Evolutionary conservation across 2,888 invertebrate genomes (phyloP), one percentile per base, ranked within the genome.

Genomic region (Corythucha ciliata): DNA sequence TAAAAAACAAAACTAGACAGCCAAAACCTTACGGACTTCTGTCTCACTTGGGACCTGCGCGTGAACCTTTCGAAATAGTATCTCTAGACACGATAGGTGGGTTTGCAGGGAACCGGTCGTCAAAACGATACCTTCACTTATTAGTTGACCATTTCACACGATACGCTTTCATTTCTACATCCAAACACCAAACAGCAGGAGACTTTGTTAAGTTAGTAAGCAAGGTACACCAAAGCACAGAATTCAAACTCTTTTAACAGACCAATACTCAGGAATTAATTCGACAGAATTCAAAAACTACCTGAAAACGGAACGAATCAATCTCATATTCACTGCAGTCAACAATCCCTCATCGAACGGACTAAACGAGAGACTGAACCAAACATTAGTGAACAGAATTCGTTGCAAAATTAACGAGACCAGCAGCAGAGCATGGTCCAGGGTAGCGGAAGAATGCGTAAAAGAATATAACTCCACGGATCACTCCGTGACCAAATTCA

Each of bases 21-120:
- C 52, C 57, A 34, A 21, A 48, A 7, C 58, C 58, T 51, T 49
- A 58, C 46, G 63, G 59, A 4, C 39, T 58, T 10, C 44, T 63
- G 52, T 62, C 62, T 7, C 59, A 63, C 16, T 33, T 63, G 18
- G 63, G 63, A 7, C 63, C 63, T 7, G 62, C 64, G 5, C 50
- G 47, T 32, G 33, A 59, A 22, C 62, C 62, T 6, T 60, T 60
- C 50, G 60, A 64, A 56, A 63, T 64, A 48, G 42, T 62, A 3
- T 61, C 63, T 6, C 50, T 64, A 6, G 63, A 64, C 44, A 63
- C 63, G 4, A 63, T 64, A 16, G 63, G 62, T 21, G 63, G 63
- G 6, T 59, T 64, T 53, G 60, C 60, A 18, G 60, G 61, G 4
- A 47, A 55, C 18, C 45, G 59, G 29, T 61, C 61, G 6, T 58